A percentile compares a stretch with the other conserved stretches of the same genome.
Conservation (phyloP, 2,888 invertebrate species). For the Trichogramma dendrolimi region DNA sequence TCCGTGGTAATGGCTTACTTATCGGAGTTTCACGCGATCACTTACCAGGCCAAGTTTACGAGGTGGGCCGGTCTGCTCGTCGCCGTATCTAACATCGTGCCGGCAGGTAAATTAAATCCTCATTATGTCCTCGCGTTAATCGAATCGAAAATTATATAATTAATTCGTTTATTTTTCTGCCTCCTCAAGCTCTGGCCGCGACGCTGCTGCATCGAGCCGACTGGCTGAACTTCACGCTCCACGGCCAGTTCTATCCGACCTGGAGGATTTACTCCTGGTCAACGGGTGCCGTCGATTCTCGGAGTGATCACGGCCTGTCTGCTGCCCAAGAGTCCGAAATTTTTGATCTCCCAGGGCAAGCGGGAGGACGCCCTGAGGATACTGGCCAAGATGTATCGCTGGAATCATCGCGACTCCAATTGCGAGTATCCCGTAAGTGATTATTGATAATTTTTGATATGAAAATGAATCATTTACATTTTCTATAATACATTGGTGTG, state of each 20-base stretch:
- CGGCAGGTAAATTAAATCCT: conserved; percentile 53
- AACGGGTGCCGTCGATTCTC: conserved; percentile 63
- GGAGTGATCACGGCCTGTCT: conserved; percentile 62
- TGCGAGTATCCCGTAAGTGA: conserved; percentile 64
- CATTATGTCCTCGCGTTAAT: no score
- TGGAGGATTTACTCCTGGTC: conserved; percentile 54
- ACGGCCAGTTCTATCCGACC: conserved; percentile 41
- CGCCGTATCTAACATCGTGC: conserved; percentile 60
- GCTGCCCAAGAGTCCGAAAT: conserved; percentile 76
- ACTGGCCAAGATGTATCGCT: conserved; percentile 62
- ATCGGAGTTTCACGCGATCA: conserved; percentile 68
- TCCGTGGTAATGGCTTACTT: conserved; percentile 69
- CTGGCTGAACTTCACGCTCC: conserved; percentile 35
- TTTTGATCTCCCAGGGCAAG: conserved; percentile 65
- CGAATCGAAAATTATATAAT: no score
- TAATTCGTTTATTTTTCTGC: no score
- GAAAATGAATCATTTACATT: no score
- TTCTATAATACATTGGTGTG: no score
- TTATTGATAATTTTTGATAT: background rate
- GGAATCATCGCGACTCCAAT: conserved; percentile 63
- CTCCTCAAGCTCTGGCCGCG: conserved; percentile 49
- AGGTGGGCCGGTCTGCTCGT: conserved; percentile 65
- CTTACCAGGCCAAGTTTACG: conserved; percentile 63
- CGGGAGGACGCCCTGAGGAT: conserved; percentile 64
- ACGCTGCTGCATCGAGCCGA: conserved; percentile 47